Evolutionary conservation across 2,888 invertebrate species (phyloP), one percentile per base, ranked within the genome.

Genomic region (Polylopha cassiicola): DNA sequence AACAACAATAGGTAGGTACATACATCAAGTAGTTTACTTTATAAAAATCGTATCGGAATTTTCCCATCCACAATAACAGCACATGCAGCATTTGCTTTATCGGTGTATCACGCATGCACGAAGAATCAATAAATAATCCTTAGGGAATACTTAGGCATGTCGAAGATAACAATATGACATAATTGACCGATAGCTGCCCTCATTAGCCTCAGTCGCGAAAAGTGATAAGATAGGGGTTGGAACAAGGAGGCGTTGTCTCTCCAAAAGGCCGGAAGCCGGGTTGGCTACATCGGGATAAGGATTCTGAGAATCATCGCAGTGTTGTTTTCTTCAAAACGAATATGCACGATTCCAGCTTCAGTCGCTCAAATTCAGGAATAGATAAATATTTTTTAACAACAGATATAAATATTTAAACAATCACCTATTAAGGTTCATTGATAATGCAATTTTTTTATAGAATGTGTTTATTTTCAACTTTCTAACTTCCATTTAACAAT

Each of bases 201-300:
- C 76, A 76, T 80, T 76, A 79, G 63, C 48, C 49, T 54, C 63
- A 57, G 71, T 76, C 71, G 82, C 81, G 75, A 84, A 85, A 61
- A 74, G 65, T 68, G 80, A 82, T 81, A 80, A 81, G 79, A 81
- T 76, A 77, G 67, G 68, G 69, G 61, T 64, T 48, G 51, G 58
- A 65, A 82, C 78, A 81, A 82, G 68, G 67, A 60, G 64, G 63
- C n/a, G n/a, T n/a, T n/a, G n/a, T n/a, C 64, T 58, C 64, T 79
- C 76, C 79, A 48, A 47, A 34, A 46, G 46, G 50, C 48, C 48
- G 53, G 47, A 50, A 53, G 43, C 48, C 47, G 43, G 69, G 73
- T 73, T 69, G 73, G 72, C 38, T 34, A 37, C 47, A 22, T 31
- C 39, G 21, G 56, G 53, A 51, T 51, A 53, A 49, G 46, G 47